Conservation (phyloP, 2,797 vertebrate species). For the Cyclura pinguis region DNA sequence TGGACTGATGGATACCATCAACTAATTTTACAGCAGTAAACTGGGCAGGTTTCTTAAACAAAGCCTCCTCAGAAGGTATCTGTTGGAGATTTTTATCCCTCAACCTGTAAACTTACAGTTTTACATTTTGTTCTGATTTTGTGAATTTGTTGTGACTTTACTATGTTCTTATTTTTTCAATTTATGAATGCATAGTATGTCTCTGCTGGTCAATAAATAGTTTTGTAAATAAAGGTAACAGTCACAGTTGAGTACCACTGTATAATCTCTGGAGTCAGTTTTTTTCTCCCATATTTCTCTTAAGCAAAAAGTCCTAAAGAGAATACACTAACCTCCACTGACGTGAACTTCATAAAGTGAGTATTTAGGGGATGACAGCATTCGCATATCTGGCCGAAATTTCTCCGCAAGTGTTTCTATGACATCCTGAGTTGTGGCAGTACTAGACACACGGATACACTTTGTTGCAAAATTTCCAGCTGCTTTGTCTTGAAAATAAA, state of each 20-base stretch:
- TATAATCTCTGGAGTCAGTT: not conserved
- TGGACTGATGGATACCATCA: not conserved
- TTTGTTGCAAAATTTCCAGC: constrained; percentile 99
- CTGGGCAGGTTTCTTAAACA: not conserved
- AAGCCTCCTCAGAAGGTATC: not conserved
- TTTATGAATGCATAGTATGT: not conserved
- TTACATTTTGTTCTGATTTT: not conserved
- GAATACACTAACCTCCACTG: constrained; percentile 91
- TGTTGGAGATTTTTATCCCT: not conserved
- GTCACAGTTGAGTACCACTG: not conserved
- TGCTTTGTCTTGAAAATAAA: constrained; percentile 99
- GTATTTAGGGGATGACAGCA: constrained; percentile 96
- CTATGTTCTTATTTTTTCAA: not conserved
- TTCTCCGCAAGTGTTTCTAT: constrained; percentile 98
- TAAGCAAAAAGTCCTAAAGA: not conserved
- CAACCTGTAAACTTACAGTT: not conserved
- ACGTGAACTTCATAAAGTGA: constrained; percentile 98
- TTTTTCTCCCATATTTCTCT: not conserved
- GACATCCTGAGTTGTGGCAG: constrained; percentile 97
- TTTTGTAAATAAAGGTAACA: not conserved
- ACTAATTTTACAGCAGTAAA: not conserved
- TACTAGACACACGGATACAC: constrained; percentile 97
- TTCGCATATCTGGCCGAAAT: constrained; percentile 98
- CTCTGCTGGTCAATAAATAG: not conserved
- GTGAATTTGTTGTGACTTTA: not conserved